These are phyloP conservation scores for Calephelis nemesis DNA, from an alignment of 1,140 invertebrate species.

Conservation along the genomic window DNA sequence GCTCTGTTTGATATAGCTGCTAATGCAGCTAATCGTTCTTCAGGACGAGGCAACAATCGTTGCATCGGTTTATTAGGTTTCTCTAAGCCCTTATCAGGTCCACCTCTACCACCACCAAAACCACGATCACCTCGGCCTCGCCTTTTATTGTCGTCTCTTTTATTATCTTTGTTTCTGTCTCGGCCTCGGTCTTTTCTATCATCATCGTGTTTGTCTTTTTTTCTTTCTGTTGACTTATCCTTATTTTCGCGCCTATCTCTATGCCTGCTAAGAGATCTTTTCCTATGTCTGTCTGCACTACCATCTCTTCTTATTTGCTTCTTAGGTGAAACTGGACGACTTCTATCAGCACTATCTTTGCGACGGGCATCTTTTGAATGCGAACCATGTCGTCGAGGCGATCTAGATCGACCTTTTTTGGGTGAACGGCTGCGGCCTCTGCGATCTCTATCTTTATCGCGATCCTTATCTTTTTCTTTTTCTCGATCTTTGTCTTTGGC, in stretches of 20 bases:
- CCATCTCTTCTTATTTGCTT: constrained; percentile 65
- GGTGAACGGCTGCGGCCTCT: constrained; percentile 68
- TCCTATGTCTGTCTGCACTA: constrained; percentile 70
- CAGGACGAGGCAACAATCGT: constrained; percentile 71
- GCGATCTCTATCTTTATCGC: constrained; percentile 68
- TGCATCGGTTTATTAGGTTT: constrained; percentile 79
- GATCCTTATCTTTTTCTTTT: constrained; percentile 65
- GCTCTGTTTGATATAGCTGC: constrained; percentile 76
- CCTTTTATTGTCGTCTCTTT: constrained; percentile 70
- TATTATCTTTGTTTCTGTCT: constrained; percentile 79
- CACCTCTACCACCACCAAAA: constrained; percentile 57
- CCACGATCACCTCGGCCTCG: constrained; percentile 62
- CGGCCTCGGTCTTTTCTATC: constrained; percentile 82
- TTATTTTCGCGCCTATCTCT: constrained; percentile 72
- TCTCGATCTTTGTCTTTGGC: constrained; percentile 67
- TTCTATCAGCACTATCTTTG: constrained; percentile 75
- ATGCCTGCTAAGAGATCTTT: constrained; percentile 64
- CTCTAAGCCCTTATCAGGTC: constrained; percentile 72
- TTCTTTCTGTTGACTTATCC: constrained; percentile 72
- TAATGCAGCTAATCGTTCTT: constrained; percentile 73
- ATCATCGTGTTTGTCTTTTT: constrained; percentile 78
- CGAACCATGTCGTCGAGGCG: constrained; percentile 59
- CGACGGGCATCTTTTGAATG: constrained; percentile 69
- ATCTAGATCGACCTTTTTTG: constrained; percentile 68
- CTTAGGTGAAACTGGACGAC: constrained; percentile 74